phyloP scores from a whole-genome alignment of 2,113 vertebrate species.

The Serilophus lunatus region DNA sequence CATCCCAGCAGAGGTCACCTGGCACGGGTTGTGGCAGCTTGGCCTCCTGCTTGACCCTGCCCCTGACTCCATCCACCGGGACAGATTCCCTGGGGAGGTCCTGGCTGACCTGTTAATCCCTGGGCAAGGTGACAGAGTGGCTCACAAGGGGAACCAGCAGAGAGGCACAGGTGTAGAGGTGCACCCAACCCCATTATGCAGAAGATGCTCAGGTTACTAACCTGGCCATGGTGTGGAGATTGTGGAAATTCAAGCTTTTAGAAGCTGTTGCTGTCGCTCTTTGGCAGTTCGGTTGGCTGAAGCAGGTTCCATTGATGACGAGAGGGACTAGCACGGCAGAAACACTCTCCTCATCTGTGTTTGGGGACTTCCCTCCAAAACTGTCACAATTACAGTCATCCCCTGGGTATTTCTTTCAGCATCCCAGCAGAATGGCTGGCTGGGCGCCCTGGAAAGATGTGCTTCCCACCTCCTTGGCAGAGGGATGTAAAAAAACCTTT shows the following conservation, averaged over 20 bases:
- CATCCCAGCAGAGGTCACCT: background rate
- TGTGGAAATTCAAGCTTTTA: background rate
- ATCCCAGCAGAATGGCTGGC: background rate
- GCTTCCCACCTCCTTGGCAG: background rate
- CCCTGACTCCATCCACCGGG: background rate
- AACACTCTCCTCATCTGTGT: background rate
- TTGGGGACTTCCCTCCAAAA: background rate
- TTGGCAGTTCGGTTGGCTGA: background rate
- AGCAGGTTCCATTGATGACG: background rate
- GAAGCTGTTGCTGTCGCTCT: background rate
- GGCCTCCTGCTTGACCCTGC: accelerated
- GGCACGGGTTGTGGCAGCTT: accelerated
- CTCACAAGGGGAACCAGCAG: background rate
- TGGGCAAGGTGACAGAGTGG: background rate
- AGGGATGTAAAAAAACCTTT: background rate
- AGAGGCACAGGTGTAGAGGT: background rate
- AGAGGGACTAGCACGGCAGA: background rate
- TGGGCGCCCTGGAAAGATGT: background rate
- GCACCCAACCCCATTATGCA: background rate
- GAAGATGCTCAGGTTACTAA: background rate
- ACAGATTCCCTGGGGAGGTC: background rate
- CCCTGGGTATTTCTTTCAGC: background rate
- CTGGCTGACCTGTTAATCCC: accelerated
- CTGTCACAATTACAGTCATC: background rate
- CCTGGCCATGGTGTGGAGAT: accelerated